Evolutionary conservation across 2,888 invertebrate species (phyloP).

Genomic region (Mesoligia furuncula): DNA sequence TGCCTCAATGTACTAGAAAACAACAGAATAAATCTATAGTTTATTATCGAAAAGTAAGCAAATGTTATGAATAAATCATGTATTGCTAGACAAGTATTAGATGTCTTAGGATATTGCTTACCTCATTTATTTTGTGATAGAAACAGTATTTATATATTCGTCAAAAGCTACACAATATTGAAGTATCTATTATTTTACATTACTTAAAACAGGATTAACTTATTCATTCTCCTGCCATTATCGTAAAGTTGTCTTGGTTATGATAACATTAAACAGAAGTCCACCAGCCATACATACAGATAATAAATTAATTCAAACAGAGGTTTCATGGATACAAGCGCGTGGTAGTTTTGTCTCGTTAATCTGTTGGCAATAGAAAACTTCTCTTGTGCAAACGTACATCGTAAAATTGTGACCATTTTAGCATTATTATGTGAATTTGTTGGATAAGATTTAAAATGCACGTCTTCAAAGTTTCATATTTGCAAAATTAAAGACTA

Average conservation of each 20-base stretch:
- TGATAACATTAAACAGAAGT: neutral
- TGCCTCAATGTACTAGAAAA: slow-evolving; percentile 40
- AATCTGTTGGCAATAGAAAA: neutral
- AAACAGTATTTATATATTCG: neutral
- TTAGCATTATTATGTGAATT: neutral
- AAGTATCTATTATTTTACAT: slow-evolving; percentile 16
- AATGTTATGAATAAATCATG: slow-evolving; percentile 36
- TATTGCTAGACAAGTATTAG: slow-evolving; percentile 17
- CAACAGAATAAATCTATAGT: slow-evolving; percentile 33
- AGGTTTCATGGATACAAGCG: slow-evolving; percentile 22
- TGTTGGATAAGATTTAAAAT: neutral
- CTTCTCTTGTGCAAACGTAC: too few species aligned
- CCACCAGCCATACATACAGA: slow-evolving; percentile 9
- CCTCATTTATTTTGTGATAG: neutral
- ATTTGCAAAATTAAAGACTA: neutral
- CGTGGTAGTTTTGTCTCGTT: neutral
- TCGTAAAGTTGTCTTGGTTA: neutral
- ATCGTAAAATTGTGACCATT: neutral
- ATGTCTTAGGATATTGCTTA: slow-evolving; percentile 12
- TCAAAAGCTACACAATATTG: neutral
- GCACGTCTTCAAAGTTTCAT: neutral
- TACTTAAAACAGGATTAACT: neutral
- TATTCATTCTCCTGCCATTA: slow-evolving; percentile 1
- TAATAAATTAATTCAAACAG: slow-evolving; percentile 11
- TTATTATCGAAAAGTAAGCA: slow-evolving; percentile 39